These are phyloP conservation scores for Drosophila meridiana DNA, from an alignment of 2,888 invertebrate genomes.

Conservation along the genomic window DNA sequence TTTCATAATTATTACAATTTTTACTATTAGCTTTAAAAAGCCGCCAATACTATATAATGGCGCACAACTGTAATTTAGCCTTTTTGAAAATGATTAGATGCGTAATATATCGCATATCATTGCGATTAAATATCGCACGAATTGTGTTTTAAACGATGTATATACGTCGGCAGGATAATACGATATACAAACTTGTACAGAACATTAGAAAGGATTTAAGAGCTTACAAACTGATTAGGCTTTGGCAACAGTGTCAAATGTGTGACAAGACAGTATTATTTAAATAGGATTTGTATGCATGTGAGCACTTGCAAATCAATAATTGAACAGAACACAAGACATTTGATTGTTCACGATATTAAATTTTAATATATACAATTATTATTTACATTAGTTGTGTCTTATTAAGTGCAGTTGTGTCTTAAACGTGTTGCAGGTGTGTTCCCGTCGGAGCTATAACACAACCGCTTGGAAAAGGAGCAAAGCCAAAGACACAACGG, in stretches of 20 bases:
- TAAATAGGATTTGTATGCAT: neutral
- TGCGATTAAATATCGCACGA: conserved; percentile 6
- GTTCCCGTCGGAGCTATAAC: conserved; percentile 25
- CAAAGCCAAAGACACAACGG: conserved; percentile 49
- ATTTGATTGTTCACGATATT: conserved; percentile 13
- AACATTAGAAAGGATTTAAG: conserved; percentile 16
- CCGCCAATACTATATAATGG: neutral
- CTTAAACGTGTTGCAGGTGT: conserved; percentile 41
- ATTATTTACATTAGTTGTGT: neutral
- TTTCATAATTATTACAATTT: neutral
- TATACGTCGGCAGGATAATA: conserved; percentile 33
- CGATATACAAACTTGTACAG: conserved; percentile 13
- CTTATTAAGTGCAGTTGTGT: neutral
- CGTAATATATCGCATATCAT: neutral
- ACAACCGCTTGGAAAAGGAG: conserved; percentile 14
- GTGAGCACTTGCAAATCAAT: conserved; percentile 14
- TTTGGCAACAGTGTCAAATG: conserved; percentile 24
- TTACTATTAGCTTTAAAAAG: neutral
- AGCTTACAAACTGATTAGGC: conserved; percentile 29
- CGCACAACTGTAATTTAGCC: neutral
- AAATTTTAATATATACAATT: conserved; percentile 1
- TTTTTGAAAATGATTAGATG: neutral
- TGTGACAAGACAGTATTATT: conserved; percentile 8
- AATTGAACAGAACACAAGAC: conserved; percentile 4
- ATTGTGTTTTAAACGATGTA: neutral